phyloP scores from a whole-genome alignment of 2,888 invertebrate genomes.

The Dynastes grantii region DNA sequence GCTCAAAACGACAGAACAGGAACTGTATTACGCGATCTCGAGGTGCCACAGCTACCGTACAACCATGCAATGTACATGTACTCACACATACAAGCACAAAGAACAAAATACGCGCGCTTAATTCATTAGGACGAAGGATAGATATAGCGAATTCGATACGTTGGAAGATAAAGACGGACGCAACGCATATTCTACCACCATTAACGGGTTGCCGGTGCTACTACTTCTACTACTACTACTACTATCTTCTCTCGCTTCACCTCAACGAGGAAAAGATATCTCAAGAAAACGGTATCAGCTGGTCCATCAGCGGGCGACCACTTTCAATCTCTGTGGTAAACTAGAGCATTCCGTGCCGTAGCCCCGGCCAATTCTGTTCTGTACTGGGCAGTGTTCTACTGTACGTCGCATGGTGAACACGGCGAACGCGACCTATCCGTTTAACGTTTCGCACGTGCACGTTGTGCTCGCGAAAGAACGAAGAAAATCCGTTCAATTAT shows the following conservation, averaged over 20 bases:
- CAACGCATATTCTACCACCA: neutral
- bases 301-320: slow-evolving; percentile 66
- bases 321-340: slow-evolving; percentile 67
- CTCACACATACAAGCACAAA: too few relatives aligned
- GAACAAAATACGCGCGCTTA: neutral
- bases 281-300: slow-evolving; percentile 58
- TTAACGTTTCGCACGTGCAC: slow-evolving; percentile 57
- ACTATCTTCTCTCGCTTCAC: neutral
- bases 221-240: neutral
- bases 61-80: too few relatives aligned
- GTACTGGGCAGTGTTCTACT: slow-evolving; percentile 66
- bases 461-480: slow-evolving; percentile 46
- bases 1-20: neutral
- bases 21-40: neutral
- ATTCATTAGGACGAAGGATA: neutral
- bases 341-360: slow-evolving; percentile 68
- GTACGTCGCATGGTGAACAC: slow-evolving; percentile 65
- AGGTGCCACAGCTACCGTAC: neutral
- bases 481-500: neutral
- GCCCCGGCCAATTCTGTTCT: slow-evolving; percentile 63
- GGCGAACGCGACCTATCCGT: slow-evolving; percentile 54
- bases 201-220: neutral
- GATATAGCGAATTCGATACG: neutral
- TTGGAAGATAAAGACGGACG: neutral
- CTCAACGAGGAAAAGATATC: neutral